A percentile compares a stretch with the other conserved stretches of the same genome.
phyloP scores from a whole-genome alignment of 92 coral and sea anemone genomes.

The Actinernus sp. region DNA sequence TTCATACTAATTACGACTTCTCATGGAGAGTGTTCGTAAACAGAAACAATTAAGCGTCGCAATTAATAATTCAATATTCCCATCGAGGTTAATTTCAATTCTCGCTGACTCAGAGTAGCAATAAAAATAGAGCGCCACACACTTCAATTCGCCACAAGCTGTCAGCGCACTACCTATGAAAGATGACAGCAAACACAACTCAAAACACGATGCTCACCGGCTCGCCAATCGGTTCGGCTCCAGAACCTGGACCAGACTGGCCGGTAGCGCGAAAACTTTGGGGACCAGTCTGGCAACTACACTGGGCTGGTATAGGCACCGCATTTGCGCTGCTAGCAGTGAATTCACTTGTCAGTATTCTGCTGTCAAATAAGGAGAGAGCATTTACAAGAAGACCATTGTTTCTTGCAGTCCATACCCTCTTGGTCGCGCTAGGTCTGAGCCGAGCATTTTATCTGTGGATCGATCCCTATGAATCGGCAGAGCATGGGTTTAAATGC shows the following conservation, averaged over 20 bases:
- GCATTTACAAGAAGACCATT: constrained; percentile 70
- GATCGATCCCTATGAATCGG: constrained; percentile 86
- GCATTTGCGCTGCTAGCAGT: constrained; percentile 72
- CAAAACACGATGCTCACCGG: too few species aligned
- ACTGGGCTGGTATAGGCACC: constrained; percentile 66
- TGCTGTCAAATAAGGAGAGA: constrained; percentile 46
- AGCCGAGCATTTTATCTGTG: constrained; percentile 71
- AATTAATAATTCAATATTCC: too few species aligned
- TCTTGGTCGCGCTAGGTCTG: constrained; percentile 69
- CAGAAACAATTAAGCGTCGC: too few species aligned
- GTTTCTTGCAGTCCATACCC: constrained; percentile 53
- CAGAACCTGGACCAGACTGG: constrained; percentile 82
- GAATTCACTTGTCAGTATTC: constrained; percentile 60
- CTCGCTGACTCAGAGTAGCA: too few species aligned
- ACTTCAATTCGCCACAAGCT: too few species aligned
- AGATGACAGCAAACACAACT: too few species aligned
- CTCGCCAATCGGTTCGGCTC: constrained; percentile 33
- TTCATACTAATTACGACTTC: too few species aligned
- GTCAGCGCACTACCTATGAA: too few species aligned
- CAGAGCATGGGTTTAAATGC: constrained; percentile 61
- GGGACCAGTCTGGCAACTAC: constrained; percentile 70
- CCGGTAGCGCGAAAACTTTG: constrained; percentile 63
- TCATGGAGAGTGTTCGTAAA: too few species aligned
- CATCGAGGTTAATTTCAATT: too few species aligned
- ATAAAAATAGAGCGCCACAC: too few species aligned